Evolutionary conservation across 2,888 invertebrate genomes (phyloP).

Genomic region (Tetragnatha montana): DNA sequence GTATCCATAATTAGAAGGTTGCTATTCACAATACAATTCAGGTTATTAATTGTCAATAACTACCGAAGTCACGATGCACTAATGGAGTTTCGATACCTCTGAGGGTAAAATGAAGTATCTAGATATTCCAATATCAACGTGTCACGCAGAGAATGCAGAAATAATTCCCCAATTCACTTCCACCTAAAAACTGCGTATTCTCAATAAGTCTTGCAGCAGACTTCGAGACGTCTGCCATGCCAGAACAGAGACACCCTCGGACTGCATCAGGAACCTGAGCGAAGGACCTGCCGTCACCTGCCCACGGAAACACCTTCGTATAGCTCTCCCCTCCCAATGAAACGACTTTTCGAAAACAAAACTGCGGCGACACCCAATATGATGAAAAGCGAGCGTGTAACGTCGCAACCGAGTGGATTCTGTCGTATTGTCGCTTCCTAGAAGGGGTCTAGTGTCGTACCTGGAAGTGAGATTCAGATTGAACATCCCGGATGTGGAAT

Average conservation of each 20-base stretch:
- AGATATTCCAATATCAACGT: background rate
- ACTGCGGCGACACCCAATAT: slow-evolving; percentile 40
- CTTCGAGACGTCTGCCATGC: too few species aligned
- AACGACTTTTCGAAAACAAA: slow-evolving; percentile 25
- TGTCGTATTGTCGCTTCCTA: slow-evolving; percentile 28
- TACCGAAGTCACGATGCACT: background rate
- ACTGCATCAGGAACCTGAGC: background rate
- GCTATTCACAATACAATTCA: too few species aligned
- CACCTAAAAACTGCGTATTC: too few species aligned
- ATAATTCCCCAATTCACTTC: too few species aligned
- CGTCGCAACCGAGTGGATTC: slow-evolving; percentile 11
- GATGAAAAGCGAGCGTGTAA: slow-evolving; percentile 9
- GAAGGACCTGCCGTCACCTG: background rate
- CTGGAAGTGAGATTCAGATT: slow-evolving; percentile 11
- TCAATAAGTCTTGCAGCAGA: too few species aligned
- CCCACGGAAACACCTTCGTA: slow-evolving; percentile 33
- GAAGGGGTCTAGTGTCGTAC: background rate
- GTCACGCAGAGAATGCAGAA: too few species aligned
- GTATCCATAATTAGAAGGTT: too few species aligned
- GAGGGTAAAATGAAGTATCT: too few species aligned
- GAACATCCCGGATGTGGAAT: slow-evolving; percentile 46
- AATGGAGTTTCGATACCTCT: background rate
- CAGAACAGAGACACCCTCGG: background rate
- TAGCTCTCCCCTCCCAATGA: slow-evolving; percentile 39
- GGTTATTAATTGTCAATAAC: too few species aligned